Evolutionary conservation across 1,140 invertebrate genomes (phyloP), one percentile per base, ranked within the genome.

Genomic region (Bicyclus anynana): DNA sequence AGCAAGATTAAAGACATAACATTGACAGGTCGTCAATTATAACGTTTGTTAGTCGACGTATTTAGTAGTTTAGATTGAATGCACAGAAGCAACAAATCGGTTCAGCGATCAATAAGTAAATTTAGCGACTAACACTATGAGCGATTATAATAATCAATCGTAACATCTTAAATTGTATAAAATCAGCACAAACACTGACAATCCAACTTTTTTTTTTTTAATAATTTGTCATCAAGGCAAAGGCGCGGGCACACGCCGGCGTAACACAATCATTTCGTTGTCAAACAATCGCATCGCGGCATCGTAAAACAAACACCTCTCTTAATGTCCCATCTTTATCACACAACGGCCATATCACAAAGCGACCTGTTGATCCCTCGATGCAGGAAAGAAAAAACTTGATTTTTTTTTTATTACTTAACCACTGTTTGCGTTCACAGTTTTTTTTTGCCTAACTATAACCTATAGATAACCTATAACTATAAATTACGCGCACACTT

Each of bases 371-470:
- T 84, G 81, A 84, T 87, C 80, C 84, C 82, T 80, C 79, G 77
- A 78, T 73, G 80, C 80, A 80, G 74, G 71, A 81, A 80, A 75
- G 67, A 77, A 77, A 80, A 76, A 78, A 69, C 64, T 70, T 47
- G 42, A 67, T 74, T 80, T 76, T 74, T 67, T 67, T 68, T 68
- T 70, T 58, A 57, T 64, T 64, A 44, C 56, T 67, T 47, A 26
- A 14, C 67, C 51, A 73, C 72, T 74, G 74, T 76, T 78, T 74
- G 74, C 67, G 67, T 77, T 77, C 72, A 80, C 69, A 77, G 71
- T 81, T 80, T 83, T 86, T 82, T 79, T 85, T 87, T 69, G 73
- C 82, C 84, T 87, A 87, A 83, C 84, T 87, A 87, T 72, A 72
- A 72, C 69, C 84, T 87, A 87, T 66, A 77, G 4, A 33, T 33